A percentile compares a stretch with the other conserved stretches of the same genome.
These are phyloP conservation scores for Carassius auratus DNA, from an alignment of 2,113 vertebrate species.

Conservation along the genomic window DNA sequence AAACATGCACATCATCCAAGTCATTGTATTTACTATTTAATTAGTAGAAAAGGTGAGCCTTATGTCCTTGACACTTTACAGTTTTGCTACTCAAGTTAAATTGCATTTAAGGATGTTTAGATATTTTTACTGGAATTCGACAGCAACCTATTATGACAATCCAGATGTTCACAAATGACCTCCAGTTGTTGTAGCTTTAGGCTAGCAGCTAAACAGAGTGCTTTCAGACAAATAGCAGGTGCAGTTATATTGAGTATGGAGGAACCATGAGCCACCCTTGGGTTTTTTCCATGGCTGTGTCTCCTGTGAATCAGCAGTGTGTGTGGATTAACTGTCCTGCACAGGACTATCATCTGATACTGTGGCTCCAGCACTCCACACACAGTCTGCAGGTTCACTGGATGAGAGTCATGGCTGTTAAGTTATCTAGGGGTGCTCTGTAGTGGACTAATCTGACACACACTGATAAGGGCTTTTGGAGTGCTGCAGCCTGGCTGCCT, in stretches of 20 bases:
- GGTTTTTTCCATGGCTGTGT: background rate
- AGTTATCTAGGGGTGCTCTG: background rate
- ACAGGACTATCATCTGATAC: background rate
- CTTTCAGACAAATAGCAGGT: background rate
- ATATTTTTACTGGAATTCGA: too few relatives aligned
- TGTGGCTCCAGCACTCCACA: background rate
- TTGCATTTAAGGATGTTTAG: too few relatives aligned
- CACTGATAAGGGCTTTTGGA: slow-evolving; percentile 30
- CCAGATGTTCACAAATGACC: background rate
- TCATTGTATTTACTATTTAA: too few relatives aligned
- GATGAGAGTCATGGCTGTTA: slow-evolving; percentile 14
- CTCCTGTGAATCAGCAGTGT: background rate
- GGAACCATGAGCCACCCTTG: background rate
- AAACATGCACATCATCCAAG: too few relatives aligned
- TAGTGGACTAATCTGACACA: slow-evolving; percentile 18
- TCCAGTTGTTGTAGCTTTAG: background rate
- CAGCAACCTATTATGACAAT: background rate
- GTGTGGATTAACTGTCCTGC: background rate
- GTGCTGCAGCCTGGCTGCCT: background rate
- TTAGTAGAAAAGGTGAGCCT: too few relatives aligned
- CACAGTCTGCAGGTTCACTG: background rate
- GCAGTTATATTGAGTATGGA: background rate
- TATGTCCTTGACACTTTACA: too few relatives aligned
- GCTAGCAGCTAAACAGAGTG: background rate
- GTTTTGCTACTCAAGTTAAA: too few relatives aligned